phyloP scores from a whole-genome alignment of 2,888 invertebrate genomes.

The Eristalis intricaria region DNA sequence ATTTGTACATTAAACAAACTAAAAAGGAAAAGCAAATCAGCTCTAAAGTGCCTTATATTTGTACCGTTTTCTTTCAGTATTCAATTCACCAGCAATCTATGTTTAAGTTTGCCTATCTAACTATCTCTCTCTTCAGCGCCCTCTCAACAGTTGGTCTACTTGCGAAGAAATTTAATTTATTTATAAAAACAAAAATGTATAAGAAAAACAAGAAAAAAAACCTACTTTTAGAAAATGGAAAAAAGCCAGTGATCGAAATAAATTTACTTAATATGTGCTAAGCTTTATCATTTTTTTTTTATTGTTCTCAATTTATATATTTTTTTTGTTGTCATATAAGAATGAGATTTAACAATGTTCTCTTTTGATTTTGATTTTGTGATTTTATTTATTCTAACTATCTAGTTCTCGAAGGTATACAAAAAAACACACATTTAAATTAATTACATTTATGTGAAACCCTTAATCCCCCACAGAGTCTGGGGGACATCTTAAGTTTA shows the following conservation, averaged over 20 bases:
- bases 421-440: conserved; percentile 31
- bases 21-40: neutral
- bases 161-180: neutral
- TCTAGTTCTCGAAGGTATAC: conserved; percentile 68
- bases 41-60: conserved; percentile 50
- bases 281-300: conserved; percentile 43
- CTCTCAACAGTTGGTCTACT: neutral
- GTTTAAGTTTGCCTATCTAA: conserved; percentile 13
- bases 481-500: conserved; percentile 40
- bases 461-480: conserved; percentile 19
- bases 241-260: conserved; percentile 69
- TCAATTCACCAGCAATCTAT: conserved; percentile 53
- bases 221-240: conserved; percentile 10
- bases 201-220: conserved; percentile 27
- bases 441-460: conserved; percentile 24
- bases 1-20: conserved; percentile 20
- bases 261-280: conserved; percentile 68
- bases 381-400: conserved; percentile 67
- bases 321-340: neutral
- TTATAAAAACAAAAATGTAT: neutral
- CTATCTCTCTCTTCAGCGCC: conserved; percentile 28
- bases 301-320: conserved; percentile 15
- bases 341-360: conserved; percentile 12
- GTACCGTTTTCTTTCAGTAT: conserved; percentile 55
- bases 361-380: conserved; percentile 41